Conservation (phyloP, 2,888 invertebrate genomes). For the Ptilodon capucinus region DNA sequence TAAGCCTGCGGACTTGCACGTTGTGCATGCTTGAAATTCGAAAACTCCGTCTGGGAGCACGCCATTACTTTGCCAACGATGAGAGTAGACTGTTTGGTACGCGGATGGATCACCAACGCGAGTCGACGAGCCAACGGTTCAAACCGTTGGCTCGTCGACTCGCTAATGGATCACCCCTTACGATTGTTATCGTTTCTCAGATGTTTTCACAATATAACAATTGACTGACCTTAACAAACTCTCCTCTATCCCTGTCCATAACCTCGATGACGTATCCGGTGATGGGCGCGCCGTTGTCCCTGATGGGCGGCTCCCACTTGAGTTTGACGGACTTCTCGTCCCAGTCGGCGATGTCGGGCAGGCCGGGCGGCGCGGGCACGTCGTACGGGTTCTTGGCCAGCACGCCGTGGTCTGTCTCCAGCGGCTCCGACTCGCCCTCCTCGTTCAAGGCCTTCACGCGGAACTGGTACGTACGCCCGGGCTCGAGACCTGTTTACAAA, state of each 20-base stretch:
- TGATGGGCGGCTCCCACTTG: constrained; percentile 94
- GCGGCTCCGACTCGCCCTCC: constrained; percentile 97
- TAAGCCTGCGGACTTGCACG: no score
- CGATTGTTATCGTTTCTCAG: no score
- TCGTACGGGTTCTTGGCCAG: constrained; percentile 99
- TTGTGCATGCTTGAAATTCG: no score
- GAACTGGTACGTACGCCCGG: constrained; percentile 98
- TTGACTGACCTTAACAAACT: constrained; percentile 86
- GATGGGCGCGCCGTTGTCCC: constrained; percentile 96
- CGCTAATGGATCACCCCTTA: no score
- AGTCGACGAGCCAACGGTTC: no score
- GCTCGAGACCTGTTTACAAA: constrained; percentile 88
- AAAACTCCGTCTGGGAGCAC: no score
- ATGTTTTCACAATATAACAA: not conserved
- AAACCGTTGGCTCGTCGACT: no score
- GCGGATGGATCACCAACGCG: no score
- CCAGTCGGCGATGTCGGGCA: constrained; percentile 95
- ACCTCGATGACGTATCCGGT: constrained; percentile 96
- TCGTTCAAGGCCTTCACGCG: constrained; percentile 98
- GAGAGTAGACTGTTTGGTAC: no score
- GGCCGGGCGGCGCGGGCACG: constrained; percentile 92
- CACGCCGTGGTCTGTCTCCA: constrained; percentile 93
- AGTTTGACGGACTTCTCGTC: constrained; percentile 95
- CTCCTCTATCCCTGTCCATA: constrained; percentile 93
- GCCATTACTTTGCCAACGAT: no score